A percentile compares a stretch with the other conserved stretches of the same genome.
Conservation (phyloP, 2,888 invertebrate species). For the Drosophila melanosoma region DNA sequence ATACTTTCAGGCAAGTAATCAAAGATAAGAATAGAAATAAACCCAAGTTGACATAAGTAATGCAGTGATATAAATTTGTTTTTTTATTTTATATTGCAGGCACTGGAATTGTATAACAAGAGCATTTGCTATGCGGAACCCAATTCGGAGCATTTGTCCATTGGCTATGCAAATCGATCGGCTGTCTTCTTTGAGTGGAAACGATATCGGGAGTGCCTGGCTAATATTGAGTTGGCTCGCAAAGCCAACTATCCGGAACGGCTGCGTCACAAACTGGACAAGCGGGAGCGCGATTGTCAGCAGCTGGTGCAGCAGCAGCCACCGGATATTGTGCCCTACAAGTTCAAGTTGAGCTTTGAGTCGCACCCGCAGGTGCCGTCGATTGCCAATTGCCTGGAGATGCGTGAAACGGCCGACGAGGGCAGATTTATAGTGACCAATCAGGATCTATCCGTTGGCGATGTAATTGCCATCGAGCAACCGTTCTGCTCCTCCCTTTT, state of each 20-base stretch:
- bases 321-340: conserved; percentile 75
- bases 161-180: conserved; percentile 91
- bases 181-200: conserved; percentile 89
- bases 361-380: conserved; percentile 86
- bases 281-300: conserved; percentile 87
- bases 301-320: conserved; percentile 73
- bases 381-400: conserved; percentile 88
- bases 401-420: conserved; percentile 87
- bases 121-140: conserved; percentile 87
- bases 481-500: conserved; percentile 88
- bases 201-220: conserved; percentile 88
- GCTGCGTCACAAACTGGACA: conserved; percentile 87
- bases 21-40: background rate
- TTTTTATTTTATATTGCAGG: conserved; percentile 63
- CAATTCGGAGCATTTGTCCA: conserved; percentile 87
- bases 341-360: conserved; percentile 81
- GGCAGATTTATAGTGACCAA: conserved; percentile 91
- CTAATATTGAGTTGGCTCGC: conserved; percentile 89
- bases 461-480: conserved; percentile 91
- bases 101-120: conserved; percentile 85
- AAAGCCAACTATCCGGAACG: conserved; percentile 87
- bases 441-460: conserved; percentile 89
- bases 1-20: conserved; percentile 83
- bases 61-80: background rate
- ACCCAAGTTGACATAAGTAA: background rate